These are phyloP conservation scores for Xiphias gladius DNA, from an alignment of 2,113 vertebrate species.

Conservation along the genomic window DNA sequence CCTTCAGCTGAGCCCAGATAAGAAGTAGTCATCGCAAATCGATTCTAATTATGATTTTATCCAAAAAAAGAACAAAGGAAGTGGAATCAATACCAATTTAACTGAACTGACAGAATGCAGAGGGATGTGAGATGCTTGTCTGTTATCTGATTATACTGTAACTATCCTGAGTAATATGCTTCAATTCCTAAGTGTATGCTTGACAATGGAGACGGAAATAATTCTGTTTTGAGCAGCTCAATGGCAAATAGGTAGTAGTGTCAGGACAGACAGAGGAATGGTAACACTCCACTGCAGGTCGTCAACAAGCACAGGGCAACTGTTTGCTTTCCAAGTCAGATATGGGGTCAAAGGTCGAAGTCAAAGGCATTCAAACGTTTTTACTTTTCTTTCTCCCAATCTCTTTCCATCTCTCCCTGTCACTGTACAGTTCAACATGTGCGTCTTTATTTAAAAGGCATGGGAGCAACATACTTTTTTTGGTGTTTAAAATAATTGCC, in stretches of 20 bases:
- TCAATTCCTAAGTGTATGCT: background rate
- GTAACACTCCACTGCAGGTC: background rate
- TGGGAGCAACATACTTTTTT: too few relatives aligned
- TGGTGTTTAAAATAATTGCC: too few relatives aligned
- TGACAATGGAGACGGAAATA: background rate
- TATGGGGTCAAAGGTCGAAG: constrained; percentile 46
- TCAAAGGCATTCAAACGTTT: background rate
- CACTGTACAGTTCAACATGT: background rate
- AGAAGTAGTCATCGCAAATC: constrained; percentile 22
- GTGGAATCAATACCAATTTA: constrained; percentile 46
- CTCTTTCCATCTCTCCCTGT: background rate
- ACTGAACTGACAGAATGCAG: constrained; percentile 14
- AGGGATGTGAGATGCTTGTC: background rate
- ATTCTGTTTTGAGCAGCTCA: background rate
- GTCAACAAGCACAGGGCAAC: background rate
- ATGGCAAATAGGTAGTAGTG: constrained; percentile 14
- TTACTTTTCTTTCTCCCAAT: background rate
- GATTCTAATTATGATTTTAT: constrained; percentile 51
- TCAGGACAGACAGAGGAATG: constrained; percentile 3
- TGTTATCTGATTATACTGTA: constrained; percentile 36
- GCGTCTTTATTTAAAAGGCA: background rate
- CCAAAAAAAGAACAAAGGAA: constrained; percentile 3
- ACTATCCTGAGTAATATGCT: background rate
- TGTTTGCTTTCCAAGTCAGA: constrained; percentile 25
- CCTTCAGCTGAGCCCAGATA: constrained; percentile 25